Conservation (phyloP, 2,797 vertebrate species). For the Onychomys leucogaster region DNA sequence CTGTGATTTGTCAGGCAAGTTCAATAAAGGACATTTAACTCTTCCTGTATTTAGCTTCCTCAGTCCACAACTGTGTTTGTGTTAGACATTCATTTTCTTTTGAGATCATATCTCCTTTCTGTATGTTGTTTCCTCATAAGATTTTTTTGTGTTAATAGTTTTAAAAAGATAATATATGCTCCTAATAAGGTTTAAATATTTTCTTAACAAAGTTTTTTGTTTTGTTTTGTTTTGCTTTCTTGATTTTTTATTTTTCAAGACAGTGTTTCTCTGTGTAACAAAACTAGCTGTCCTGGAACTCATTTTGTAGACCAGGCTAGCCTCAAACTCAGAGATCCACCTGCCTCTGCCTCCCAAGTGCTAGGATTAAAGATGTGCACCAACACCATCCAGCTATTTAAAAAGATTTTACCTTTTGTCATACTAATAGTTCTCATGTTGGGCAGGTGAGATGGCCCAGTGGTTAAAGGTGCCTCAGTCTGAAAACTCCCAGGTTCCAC, state of each 20-base stretch:
- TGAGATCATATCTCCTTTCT: constrained; percentile 36
- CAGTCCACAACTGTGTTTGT: not conserved
- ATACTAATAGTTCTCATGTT: constrained; percentile 1
- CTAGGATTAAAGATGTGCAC: too few relatives aligned
- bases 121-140: not conserved
- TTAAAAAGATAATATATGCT: constrained; percentile 27
- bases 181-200: constrained; percentile 8
- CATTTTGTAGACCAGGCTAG: too few relatives aligned
- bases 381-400: too few relatives aligned
- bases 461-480: not conserved
- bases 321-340: too few relatives aligned
- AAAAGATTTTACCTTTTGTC: constrained; percentile 10
- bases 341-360: too few relatives aligned
- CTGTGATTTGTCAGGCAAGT: not conserved
- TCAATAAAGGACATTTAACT: not conserved
- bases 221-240: too few relatives aligned
- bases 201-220: not conserved
- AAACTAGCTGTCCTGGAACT: too few relatives aligned
- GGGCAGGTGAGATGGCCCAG: not conserved
- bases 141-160: not conserved
- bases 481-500: not conserved
- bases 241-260: too few relatives aligned
- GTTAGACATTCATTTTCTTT: constrained; percentile 23
- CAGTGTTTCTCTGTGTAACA: too few relatives aligned
- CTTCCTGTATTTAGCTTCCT: constrained; percentile 13